Percentiles rank a stretch among this genome's conserved stretches.
Conservation (phyloP, 2,113 vertebrate genomes). For the Istiophorus platypterus region DNA sequence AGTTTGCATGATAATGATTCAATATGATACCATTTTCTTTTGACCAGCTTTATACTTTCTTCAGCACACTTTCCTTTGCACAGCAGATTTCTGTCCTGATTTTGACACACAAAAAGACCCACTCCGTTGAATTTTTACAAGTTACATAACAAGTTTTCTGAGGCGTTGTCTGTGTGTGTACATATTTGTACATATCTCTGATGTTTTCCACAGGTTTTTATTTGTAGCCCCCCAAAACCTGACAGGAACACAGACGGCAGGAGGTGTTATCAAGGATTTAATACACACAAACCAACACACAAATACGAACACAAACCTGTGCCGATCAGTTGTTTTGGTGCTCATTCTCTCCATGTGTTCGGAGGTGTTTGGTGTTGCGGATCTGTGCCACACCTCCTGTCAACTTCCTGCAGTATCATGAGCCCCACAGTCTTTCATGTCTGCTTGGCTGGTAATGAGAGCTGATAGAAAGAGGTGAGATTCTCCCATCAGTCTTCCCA, state of each 20-base stretch:
- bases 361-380: conserved; percentile 58
- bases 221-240: conserved; percentile 9
- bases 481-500: conserved; percentile 66
- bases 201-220: background rate
- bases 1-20: conserved; percentile 28
- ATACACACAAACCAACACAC: conserved; percentile 4
- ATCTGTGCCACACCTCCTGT: conserved; percentile 68
- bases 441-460: conserved; percentile 76
- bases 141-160: background rate
- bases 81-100: conserved; percentile 11
- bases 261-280: conserved; percentile 15
- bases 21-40: conserved; percentile 16
- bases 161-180: background rate
- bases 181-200: background rate
- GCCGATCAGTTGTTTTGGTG: conserved; percentile 16
- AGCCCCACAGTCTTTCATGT: conserved; percentile 79
- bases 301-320: background rate
- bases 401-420: conserved; percentile 58
- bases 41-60: background rate
- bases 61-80: background rate
- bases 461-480: conserved; percentile 82
- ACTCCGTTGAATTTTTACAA: background rate
- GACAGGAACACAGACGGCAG: conserved; percentile 10
- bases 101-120: background rate
- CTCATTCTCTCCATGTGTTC: conserved; percentile 17